A percentile compares a stretch with the other conserved stretches of the same genome.
These are phyloP conservation scores for Caenorhabditis sulstoni DNA, from an alignment of 2,888 invertebrate genomes.

Conservation along the genomic window DNA sequence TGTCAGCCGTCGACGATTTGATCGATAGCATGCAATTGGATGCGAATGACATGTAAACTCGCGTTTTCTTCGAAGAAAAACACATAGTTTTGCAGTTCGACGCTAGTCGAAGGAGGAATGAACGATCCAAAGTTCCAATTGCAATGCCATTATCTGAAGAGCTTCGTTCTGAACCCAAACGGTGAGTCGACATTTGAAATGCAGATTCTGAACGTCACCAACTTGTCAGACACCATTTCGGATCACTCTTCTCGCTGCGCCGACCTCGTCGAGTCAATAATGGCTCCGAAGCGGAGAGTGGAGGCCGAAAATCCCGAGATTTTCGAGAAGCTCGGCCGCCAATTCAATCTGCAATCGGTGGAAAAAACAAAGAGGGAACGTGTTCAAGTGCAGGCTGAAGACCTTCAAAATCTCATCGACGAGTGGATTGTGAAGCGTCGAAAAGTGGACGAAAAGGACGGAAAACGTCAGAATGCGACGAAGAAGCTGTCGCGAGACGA, in stretches of 20 bases:
- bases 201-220: neutral
- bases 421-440: conserved; percentile 33
- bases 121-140: conserved; percentile 58
- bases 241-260: conserved; percentile 8
- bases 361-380: conserved; percentile 40
- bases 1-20: conserved; percentile 58
- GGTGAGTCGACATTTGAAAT: conserved; percentile 5
- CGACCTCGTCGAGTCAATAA: conserved; percentile 23
- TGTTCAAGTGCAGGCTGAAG: conserved; percentile 35
- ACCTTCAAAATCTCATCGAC: conserved; percentile 38
- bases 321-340: conserved; percentile 28
- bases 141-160: conserved; percentile 58
- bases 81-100: conserved; percentile 20
- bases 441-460: conserved; percentile 13
- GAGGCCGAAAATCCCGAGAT: conserved; percentile 20
- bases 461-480: conserved; percentile 21
- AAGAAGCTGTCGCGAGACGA: conserved; percentile 24
- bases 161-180: conserved; percentile 35
- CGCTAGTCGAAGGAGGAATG: conserved; percentile 36
- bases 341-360: conserved; percentile 50
- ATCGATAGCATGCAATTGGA: conserved; percentile 59
- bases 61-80: too few species aligned
- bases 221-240: conserved; percentile 21
- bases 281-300: conserved; percentile 27
- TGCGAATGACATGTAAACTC: conserved; percentile 33